These are phyloP conservation scores for Myotis brandtii DNA, from an alignment of 2,113 vertebrate species.

Conservation along the genomic window DNA sequence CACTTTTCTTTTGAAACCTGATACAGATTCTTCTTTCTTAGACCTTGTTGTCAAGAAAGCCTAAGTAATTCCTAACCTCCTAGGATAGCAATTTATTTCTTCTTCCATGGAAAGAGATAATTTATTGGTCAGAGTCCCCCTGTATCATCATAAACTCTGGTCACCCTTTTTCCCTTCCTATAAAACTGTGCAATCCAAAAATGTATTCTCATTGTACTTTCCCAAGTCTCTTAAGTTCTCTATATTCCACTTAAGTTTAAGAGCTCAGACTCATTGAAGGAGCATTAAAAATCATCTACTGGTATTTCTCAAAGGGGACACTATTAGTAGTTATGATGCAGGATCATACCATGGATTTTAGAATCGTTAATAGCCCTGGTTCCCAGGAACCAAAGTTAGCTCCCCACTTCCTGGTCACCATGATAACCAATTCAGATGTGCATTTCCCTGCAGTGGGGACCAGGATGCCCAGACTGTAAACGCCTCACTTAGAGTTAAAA, in stretches of 20 bases:
- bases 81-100: not conserved
- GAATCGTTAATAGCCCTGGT: not conserved
- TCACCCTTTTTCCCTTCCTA: not conserved
- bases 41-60: not conserved
- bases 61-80: not conserved
- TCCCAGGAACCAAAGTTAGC: not conserved
- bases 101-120: not conserved
- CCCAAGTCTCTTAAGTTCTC: not conserved
- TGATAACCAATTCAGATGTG: not conserved
- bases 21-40: not conserved
- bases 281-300: slow-evolving; percentile 13
- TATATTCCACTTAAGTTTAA: not conserved
- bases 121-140: not conserved
- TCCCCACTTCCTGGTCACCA: not conserved
- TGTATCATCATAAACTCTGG: not conserved
- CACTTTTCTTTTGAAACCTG: not conserved
- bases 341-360: not conserved
- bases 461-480: not conserved
- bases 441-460: not conserved
- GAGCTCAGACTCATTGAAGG: not conserved
- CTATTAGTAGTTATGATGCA: not conserved
- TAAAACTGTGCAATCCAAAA: not conserved
- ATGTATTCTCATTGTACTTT: not conserved
- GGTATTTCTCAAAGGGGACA: not conserved
- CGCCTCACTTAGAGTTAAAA: not conserved